Evolutionary conservation across 2,888 invertebrate genomes (phyloP).

Genomic region (Gerosis bhagava): DNA sequence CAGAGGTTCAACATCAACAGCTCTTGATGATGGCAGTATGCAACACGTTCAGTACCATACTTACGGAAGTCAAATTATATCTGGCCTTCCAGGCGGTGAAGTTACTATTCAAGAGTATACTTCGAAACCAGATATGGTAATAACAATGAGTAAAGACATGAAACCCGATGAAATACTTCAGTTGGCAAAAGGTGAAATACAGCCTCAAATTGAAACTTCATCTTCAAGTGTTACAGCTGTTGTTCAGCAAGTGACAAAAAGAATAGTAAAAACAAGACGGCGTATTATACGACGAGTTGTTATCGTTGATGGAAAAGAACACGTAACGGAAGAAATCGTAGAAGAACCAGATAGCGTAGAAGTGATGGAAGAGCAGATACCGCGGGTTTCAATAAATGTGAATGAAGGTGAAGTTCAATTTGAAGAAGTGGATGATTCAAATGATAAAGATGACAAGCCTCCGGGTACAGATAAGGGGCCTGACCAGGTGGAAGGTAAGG

Average conservation of each 20-base stretch:
- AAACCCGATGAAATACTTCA: conserved; percentile 74
- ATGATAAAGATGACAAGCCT: conserved; percentile 44
- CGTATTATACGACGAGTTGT: conserved; percentile 89
- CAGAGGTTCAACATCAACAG: conserved; percentile 81
- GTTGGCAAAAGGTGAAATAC: conserved; percentile 61
- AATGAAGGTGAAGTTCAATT: conserved; percentile 77
- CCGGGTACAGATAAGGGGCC: conserved; percentile 41
- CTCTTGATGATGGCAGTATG: conserved; percentile 82
- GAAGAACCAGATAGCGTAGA: conserved; percentile 93
- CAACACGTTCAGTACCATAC: conserved; percentile 84
- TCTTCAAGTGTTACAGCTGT: conserved; percentile 90
- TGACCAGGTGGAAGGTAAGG: too few species aligned
- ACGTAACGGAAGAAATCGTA: conserved; percentile 90
- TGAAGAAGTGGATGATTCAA: conserved; percentile 51
- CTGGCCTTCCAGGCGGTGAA: conserved; percentile 84
- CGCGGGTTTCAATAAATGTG: conserved; percentile 86
- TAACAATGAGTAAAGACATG: conserved; percentile 79
- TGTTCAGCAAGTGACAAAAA: conserved; percentile 91
- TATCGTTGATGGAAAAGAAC: conserved; percentile 92
- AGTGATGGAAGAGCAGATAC: conserved; percentile 87
- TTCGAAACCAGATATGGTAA: conserved; percentile 82
- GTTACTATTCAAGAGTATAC: conserved; percentile 85
- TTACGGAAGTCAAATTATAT: conserved; percentile 84
- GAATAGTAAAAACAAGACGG: conserved; percentile 88
- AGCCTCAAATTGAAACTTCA: conserved; percentile 80